phyloP scores from a whole-genome alignment of 1,140 invertebrate genomes.

The Sipha flava region DNA sequence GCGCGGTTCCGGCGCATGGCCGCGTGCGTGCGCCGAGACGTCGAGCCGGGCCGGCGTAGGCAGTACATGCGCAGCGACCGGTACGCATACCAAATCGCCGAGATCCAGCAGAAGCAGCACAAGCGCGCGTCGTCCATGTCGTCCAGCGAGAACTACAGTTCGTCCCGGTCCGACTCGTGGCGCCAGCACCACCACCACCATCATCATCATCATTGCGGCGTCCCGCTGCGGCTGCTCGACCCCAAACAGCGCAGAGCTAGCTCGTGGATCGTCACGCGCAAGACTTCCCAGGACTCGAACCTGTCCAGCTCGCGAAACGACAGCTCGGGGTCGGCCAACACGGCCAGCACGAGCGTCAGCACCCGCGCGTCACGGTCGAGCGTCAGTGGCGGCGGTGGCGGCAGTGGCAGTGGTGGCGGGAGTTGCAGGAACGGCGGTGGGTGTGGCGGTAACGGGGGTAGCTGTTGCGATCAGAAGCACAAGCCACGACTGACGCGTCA shows the following conservation, averaged over 20 bases:
- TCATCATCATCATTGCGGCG: conserved; percentile 53
- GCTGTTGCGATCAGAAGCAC: conserved; percentile 43
- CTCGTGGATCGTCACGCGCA: conserved; percentile 77
- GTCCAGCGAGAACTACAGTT: conserved; percentile 81
- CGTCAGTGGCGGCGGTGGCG: conserved; percentile 40
- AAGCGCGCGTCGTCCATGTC: conserved; percentile 71
- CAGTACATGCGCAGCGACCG: conserved; percentile 53
- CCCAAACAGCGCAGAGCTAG: conserved; percentile 62
- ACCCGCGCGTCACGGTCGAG: conserved; percentile 66
- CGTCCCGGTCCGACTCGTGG: conserved; percentile 74
- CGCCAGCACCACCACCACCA: conserved; percentile 57
- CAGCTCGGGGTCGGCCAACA: conserved; percentile 75
- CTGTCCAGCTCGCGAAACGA: conserved; percentile 75
- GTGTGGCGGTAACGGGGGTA: conserved; percentile 49
- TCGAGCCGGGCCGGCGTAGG: conserved; percentile 39
- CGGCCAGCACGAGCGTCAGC: conserved; percentile 75
- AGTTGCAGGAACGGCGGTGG: too few species aligned
- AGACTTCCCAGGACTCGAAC: conserved; percentile 83
- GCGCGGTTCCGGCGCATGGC: conserved; percentile 44
- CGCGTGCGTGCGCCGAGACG: conserved; percentile 42
- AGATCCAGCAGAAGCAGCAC: conserved; percentile 64
- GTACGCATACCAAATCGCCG: conserved; percentile 71
- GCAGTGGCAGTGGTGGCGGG: conserved; percentile 41
- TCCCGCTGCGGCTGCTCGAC: conserved; percentile 63
- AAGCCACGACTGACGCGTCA: conserved; percentile 67